phyloP scores from a whole-genome alignment of 2,797 vertebrate genomes.

The Clarias laeviceps region DNA sequence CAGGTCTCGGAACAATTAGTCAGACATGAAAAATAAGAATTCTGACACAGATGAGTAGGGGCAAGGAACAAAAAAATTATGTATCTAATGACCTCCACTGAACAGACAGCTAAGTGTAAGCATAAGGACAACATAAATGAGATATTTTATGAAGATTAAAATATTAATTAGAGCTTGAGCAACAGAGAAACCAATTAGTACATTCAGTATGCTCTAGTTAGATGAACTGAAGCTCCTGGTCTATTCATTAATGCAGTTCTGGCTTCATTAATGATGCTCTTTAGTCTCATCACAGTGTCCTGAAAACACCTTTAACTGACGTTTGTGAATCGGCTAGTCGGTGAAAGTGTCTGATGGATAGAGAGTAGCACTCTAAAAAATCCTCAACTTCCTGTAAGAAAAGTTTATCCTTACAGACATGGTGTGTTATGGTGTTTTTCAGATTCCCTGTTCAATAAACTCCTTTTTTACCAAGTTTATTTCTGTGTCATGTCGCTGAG shows the following conservation, averaged over 20 bases:
- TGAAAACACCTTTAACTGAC: constrained; percentile 15
- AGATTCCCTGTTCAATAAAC: too few species aligned
- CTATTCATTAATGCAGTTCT: constrained; percentile 26
- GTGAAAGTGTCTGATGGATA: constrained; percentile 1
- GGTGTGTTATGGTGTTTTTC: too few species aligned
- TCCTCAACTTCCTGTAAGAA: background rate
- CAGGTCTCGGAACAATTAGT: background rate
- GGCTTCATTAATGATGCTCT: constrained; percentile 30
- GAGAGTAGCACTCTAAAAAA: background rate
- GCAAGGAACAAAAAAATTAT: background rate
- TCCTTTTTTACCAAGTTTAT: too few species aligned
- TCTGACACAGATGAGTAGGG: background rate
- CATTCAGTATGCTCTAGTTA: background rate
- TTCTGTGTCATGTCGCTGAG: too few species aligned
- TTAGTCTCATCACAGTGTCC: constrained; percentile 55
- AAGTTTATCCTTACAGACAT: too few species aligned
- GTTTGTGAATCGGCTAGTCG: background rate
- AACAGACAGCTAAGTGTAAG: background rate
- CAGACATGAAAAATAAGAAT: background rate
- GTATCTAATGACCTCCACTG: background rate
- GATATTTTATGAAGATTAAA: constrained; percentile 31
- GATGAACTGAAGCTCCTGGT: constrained; percentile 12
- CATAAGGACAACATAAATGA: constrained; percentile 13
- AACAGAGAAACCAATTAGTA: constrained; percentile 26
- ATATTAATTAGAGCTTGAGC: constrained; percentile 20